Evolutionary conservation across 2,113 vertebrate species (phyloP).

Genomic region (Pelecanoides urinatrix): DNA sequence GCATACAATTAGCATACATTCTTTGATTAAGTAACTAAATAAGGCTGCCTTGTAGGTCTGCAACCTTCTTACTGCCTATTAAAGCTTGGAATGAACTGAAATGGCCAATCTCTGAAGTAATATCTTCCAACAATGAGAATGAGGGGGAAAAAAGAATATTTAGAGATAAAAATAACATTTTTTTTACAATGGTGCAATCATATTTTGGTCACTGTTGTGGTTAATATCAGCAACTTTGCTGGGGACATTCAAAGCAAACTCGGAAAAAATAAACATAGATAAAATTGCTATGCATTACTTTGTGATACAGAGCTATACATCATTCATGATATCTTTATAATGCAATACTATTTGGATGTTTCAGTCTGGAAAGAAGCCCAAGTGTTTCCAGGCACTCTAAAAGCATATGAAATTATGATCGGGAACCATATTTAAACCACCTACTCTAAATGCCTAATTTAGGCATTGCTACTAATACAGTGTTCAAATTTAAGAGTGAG

Average conservation of each 20-base stretch:
- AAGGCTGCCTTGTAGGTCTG: background rate
- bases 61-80: background rate
- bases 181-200: background rate
- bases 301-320: background rate
- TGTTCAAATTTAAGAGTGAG: conserved; percentile 20
- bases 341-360: conserved; percentile 16
- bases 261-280: conserved; percentile 11
- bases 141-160: background rate
- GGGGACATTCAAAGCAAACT: background rate
- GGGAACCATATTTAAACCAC: conserved; percentile 8
- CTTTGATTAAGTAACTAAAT: background rate
- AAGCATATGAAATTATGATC: background rate
- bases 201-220: background rate
- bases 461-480: conserved; percentile 10
- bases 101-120: background rate
- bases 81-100: background rate
- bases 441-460: conserved; percentile 43
- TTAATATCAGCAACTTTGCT: background rate
- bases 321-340: conserved; percentile 28
- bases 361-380: conserved; percentile 34
- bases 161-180: background rate
- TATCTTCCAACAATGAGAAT: background rate
- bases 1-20: background rate
- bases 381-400: conserved; percentile 46
- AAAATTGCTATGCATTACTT: background rate